Conservation (phyloP, 1,140 invertebrate species). For the Fopius arisanus region DNA sequence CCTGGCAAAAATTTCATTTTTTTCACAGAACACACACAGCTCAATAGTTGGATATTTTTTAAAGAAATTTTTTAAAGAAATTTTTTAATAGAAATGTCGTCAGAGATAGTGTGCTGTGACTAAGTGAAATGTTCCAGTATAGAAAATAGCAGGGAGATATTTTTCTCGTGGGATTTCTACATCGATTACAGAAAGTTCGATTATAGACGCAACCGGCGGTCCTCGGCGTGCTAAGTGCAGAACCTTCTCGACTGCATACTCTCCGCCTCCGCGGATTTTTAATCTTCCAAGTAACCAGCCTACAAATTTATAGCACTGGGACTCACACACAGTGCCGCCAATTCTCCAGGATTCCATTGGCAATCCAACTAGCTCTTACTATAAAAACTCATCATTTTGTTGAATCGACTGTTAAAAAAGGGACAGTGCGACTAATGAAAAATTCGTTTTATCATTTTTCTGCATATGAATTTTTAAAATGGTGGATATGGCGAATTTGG, state of each 20-base stretch:
- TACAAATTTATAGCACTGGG: conserved; percentile 23
- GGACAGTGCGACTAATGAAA: no score
- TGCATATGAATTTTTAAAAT: no score
- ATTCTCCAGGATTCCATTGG: neutral
- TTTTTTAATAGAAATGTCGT: no score
- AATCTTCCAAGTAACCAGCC: conserved; percentile 12
- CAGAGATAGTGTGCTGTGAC: neutral
- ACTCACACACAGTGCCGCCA: conserved; percentile 9
- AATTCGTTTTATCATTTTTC: no score
- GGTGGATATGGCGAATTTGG: no score
- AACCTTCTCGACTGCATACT: conserved; percentile 32
- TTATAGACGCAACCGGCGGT: conserved; percentile 9
- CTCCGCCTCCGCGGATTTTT: neutral
- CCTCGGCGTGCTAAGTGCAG: conserved; percentile 29
- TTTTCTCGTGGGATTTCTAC: neutral
- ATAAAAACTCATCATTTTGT: neutral
- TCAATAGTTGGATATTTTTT: no score
- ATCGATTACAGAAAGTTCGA: neutral
- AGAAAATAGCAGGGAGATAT: neutral
- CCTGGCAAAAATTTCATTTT: no score
- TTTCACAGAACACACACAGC: no score
- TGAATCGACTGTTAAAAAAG: neutral
- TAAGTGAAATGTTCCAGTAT: neutral
- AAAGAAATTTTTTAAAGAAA: no score
- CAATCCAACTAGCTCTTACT: neutral